Evolutionary conservation across 2,888 invertebrate genomes (phyloP).

Genomic region (Trichopria drosophilae): DNA sequence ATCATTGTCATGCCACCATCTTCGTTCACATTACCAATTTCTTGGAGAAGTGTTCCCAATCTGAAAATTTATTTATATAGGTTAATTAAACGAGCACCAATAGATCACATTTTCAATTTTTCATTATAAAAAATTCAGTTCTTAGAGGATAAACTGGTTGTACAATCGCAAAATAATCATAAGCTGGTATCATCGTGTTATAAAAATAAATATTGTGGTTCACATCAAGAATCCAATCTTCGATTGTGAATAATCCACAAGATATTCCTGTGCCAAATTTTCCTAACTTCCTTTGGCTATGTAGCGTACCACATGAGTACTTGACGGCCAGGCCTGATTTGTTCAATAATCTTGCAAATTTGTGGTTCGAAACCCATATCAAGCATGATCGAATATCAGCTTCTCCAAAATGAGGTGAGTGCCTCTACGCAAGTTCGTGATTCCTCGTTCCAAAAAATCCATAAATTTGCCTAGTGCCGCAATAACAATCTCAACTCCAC

Average conservation of each 20-base stretch:
- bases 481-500: constrained; percentile 84
- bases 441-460: constrained; percentile 78
- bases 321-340: constrained; percentile 91
- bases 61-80: constrained; percentile 58
- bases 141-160: constrained; percentile 50
- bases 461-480: constrained; percentile 88
- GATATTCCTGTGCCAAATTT: constrained; percentile 90
- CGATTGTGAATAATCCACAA: constrained; percentile 85
- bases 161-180: constrained; percentile 50
- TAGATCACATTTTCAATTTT: constrained; percentile 4
- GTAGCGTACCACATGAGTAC: constrained; percentile 99
- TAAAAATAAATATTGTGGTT: constrained; percentile 89
- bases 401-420: constrained; percentile 91
- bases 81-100: background rate
- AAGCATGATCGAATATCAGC: constrained; percentile 94
- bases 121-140: constrained; percentile 42
- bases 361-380: constrained; percentile 99
- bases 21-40: constrained; percentile 78
- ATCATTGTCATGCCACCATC: constrained; percentile 90
- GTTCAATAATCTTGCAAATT: constrained; percentile 89
- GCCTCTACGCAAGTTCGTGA: constrained; percentile 80
- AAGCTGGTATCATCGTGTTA: constrained; percentile 45
- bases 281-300: constrained; percentile 97
- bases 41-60: constrained; percentile 75
- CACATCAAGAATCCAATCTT: constrained; percentile 90